Percentiles rank a stretch among this genome's conserved stretches.
Evolutionary conservation across 2,797 vertebrate genomes (phyloP).

Genomic region (Trachops cirrhosus): DNA sequence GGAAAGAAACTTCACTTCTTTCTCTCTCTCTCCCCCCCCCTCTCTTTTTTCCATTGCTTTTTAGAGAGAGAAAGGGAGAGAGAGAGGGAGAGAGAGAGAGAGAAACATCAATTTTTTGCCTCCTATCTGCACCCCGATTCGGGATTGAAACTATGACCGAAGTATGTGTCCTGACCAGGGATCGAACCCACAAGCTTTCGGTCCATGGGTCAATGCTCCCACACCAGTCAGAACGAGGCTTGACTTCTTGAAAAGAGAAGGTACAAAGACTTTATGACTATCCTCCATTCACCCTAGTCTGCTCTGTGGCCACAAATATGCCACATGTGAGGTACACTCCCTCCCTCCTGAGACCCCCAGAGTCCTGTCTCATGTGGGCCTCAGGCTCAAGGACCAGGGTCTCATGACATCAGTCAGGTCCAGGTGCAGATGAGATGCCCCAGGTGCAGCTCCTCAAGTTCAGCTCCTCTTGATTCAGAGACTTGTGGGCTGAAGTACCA

Average conservation of each 20-base stretch:
- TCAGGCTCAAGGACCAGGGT: not conserved
- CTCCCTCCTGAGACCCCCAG: not conserved
- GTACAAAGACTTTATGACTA: not conserved
- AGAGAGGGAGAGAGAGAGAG: no score
- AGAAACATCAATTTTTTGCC: no score
- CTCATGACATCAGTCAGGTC: not conserved
- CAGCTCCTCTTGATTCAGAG: not conserved
- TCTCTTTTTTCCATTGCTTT: not conserved
- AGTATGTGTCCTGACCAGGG: not conserved
- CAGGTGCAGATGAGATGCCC: not conserved
- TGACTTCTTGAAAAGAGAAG: not conserved
- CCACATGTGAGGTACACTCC: not conserved
- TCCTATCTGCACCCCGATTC: no score
- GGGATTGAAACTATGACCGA: no score
- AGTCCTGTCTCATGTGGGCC: not conserved
- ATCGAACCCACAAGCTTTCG: not conserved
- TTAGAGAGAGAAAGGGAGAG: not conserved
- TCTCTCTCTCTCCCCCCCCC: not conserved
- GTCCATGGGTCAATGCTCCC: not conserved
- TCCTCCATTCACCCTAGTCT: not conserved
- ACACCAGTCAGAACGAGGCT: not conserved
- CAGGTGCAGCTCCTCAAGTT: not conserved
- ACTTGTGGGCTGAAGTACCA: not conserved
- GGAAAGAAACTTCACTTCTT: not conserved
- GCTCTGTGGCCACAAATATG: not conserved